Conservation (phyloP, 1,140 invertebrate genomes). For the Gryon sp. region DNA sequence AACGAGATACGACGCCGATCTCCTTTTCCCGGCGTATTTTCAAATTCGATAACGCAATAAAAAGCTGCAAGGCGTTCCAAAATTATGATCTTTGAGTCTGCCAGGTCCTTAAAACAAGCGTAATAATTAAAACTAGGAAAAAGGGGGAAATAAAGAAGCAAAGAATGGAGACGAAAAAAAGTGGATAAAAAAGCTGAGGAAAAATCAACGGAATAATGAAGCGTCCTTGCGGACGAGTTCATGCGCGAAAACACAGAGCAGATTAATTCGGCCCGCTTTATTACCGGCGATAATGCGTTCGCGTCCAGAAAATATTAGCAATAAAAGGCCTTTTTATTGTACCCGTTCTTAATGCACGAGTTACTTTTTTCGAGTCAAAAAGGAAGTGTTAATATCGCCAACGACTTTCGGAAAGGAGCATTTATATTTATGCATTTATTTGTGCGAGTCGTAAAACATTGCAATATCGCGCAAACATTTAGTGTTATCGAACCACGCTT, state of each 20-base stretch:
- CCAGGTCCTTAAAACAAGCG: constrained; percentile 51
- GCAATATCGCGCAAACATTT: constrained; percentile 13
- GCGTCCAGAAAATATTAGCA: constrained; percentile 27
- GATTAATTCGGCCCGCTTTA: constrained; percentile 46
- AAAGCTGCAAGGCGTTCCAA: neutral
- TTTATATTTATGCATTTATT: constrained; percentile 33
- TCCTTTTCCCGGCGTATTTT: neutral
- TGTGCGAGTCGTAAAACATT: constrained; percentile 15
- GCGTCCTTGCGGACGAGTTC: constrained; percentile 53
- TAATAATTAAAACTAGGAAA: constrained; percentile 48
- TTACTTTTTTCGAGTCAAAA: constrained; percentile 8
- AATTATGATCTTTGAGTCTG: constrained; percentile 19
- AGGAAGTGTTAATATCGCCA: constrained; percentile 38
- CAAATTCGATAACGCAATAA: neutral
- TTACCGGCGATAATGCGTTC: constrained; percentile 38
- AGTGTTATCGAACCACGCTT: constrained; percentile 3
- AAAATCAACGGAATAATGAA: constrained; percentile 58
- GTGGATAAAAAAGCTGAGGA: no score
- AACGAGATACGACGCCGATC: constrained; percentile 33
- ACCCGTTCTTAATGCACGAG: neutral
- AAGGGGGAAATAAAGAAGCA: no score
- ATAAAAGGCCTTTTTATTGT: constrained; percentile 31
- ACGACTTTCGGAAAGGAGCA: constrained; percentile 12
- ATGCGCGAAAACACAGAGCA: constrained; percentile 51
- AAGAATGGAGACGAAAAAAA: no score